phyloP scores from a whole-genome alignment of 2,797 vertebrate species.

The Lutjanus argentimaculatus region DNA sequence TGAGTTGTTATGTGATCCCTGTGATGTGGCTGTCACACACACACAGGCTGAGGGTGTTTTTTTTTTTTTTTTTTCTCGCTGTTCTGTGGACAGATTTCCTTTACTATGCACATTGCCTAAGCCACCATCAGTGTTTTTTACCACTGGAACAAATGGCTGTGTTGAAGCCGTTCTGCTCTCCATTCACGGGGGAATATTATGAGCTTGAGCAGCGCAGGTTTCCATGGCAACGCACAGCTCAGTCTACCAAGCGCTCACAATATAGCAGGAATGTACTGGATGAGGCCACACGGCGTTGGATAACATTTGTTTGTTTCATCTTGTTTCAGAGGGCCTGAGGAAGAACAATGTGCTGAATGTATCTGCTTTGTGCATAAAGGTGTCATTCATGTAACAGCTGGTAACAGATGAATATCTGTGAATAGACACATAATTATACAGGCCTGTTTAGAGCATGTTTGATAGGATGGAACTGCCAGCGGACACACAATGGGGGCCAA shows the following conservation, averaged over 20 bases:
- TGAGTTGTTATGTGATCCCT: conserved; percentile 10
- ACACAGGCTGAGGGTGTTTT: not conserved
- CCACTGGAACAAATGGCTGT: conserved; percentile 81
- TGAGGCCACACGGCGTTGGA: conserved; percentile 66
- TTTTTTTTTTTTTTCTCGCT: not conserved
- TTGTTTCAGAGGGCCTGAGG: conserved; percentile 42
- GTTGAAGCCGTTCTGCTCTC: conserved; percentile 82
- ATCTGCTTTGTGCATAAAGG: conserved; percentile 47
- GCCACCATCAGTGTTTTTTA: conserved; percentile 67
- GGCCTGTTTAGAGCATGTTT: conserved; percentile 17
- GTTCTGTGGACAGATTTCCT: conserved; percentile 23
- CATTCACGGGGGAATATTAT: conserved; percentile 90
- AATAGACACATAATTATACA: conserved; percentile 32
- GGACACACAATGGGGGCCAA: not conserved
- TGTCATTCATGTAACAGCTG: conserved; percentile 67
- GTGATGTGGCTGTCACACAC: conserved; percentile 17
- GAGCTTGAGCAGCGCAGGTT: conserved; percentile 89
- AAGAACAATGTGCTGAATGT: conserved; percentile 51
- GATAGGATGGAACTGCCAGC: not conserved
- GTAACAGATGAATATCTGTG: conserved; percentile 27
- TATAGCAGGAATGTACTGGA: conserved; percentile 86
- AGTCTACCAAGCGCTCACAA: conserved; percentile 84
- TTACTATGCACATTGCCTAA: conserved; percentile 26
- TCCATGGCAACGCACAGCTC: conserved; percentile 92
- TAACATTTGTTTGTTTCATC: conserved; percentile 67